Conservation (phyloP, 2,113 vertebrate species). For the Hirundichthys speculiger region DNA sequence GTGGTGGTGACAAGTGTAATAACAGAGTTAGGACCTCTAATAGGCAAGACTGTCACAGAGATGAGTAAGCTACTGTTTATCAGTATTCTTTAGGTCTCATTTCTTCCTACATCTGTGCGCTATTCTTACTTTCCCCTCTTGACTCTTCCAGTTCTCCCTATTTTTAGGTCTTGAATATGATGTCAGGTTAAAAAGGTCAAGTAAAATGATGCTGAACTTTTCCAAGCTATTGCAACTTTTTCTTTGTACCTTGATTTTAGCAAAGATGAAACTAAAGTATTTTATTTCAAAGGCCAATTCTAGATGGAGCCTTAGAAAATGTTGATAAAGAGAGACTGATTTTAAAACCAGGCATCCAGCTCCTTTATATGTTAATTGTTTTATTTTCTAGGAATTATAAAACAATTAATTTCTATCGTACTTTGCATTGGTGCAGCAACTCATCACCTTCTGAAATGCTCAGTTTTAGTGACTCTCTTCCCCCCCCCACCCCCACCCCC, state of each 20-base stretch:
- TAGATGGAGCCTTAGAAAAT: not conserved
- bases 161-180: constrained; percentile 47
- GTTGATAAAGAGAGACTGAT: not conserved
- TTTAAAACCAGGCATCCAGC: not conserved
- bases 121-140: constrained; percentile 25
- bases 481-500: too few relatives aligned
- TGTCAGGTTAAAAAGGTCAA: constrained; percentile 73
- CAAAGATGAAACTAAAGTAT: constrained; percentile 6
- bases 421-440: too few relatives aligned
- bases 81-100: constrained; percentile 38
- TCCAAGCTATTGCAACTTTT: constrained; percentile 8
- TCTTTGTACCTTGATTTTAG: constrained; percentile 4
- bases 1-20: constrained; percentile 90
- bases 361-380: not conserved
- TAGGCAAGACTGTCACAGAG: constrained; percentile 85
- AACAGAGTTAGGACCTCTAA: constrained; percentile 86
- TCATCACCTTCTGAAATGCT: too few relatives aligned
- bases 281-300: not conserved
- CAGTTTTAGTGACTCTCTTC: too few relatives aligned
- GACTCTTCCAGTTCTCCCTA: not conserved
- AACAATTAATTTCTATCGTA: too few relatives aligned
- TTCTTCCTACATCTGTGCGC: constrained; percentile 6
- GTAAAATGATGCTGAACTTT: constrained; percentile 15
- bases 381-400: too few relatives aligned
- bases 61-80: constrained; percentile 80